phyloP scores from a whole-genome alignment of 2,113 vertebrate species.

The Psettodes erumei region DNA sequence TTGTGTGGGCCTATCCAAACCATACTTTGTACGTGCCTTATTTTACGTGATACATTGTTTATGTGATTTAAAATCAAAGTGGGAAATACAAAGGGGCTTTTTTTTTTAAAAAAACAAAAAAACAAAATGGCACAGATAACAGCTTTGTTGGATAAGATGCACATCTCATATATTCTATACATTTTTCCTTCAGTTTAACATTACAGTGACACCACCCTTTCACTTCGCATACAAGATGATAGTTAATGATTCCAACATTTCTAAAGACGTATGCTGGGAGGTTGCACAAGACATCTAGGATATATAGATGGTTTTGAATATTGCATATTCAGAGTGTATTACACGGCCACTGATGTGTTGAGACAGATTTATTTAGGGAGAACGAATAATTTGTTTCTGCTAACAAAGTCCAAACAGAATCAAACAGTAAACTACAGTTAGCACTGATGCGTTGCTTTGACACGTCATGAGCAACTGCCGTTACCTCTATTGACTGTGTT shows the following conservation, averaged over 20 bases:
- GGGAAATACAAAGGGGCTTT: not conserved
- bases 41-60: not conserved
- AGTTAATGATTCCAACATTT: not conserved
- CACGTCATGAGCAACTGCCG: conserved; percentile 6
- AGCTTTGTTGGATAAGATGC: not conserved
- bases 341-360: not conserved
- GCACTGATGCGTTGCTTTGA: conserved; percentile 10
- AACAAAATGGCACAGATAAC: not conserved
- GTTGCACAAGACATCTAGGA: not conserved
- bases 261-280: not conserved
- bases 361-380: not conserved
- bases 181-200: not conserved
- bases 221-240: not conserved
- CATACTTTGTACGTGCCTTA: not conserved
- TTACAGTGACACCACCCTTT: not conserved
- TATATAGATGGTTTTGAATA: not conserved
- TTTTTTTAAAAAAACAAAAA: no score
- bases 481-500: conserved; percentile 24
- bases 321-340: not conserved
- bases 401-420: not conserved
- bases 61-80: not conserved
- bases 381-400: conserved; percentile 4
- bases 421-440: not conserved
- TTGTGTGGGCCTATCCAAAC: not conserved
- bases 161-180: not conserved